These are phyloP conservation scores for Solenopsis fugax DNA, from an alignment of 1,140 invertebrate genomes.

Conservation along the genomic window DNA sequence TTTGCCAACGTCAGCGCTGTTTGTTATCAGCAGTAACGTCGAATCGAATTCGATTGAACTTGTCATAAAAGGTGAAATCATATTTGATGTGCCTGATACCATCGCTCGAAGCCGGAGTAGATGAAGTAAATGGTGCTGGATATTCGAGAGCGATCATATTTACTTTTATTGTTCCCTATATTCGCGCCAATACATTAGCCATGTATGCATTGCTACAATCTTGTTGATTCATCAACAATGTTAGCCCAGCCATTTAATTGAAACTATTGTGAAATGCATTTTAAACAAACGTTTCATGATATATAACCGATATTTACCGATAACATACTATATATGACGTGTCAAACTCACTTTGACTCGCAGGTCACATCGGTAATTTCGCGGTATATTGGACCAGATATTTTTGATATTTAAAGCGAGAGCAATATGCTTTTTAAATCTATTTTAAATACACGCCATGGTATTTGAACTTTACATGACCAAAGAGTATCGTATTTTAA, in stretches of 20 bases:
- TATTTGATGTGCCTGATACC: constrained; percentile 54
- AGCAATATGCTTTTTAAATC: background rate
- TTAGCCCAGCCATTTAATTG: constrained; percentile 47
- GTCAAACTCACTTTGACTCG: constrained; percentile 33
- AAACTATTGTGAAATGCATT: constrained; percentile 38
- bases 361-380: constrained; percentile 21
- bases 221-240: constrained; percentile 31
- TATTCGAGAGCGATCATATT: constrained; percentile 55
- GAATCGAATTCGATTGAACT: constrained; percentile 58
- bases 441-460: background rate
- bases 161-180: constrained; percentile 51
- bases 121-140: constrained; percentile 45
- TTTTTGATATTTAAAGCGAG: constrained; percentile 10
- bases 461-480: background rate
- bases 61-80: constrained; percentile 57
- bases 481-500: background rate
- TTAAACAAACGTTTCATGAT: constrained; percentile 34
- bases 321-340: background rate
- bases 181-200: constrained; percentile 13
- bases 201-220: background rate
- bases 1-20: constrained; percentile 37
- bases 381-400: background rate
- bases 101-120: constrained; percentile 17
- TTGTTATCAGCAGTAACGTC: constrained; percentile 49
- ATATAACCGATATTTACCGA: constrained; percentile 19